These are phyloP conservation scores for Seriola quinqueradiata DNA, from an alignment of 2,113 vertebrate species.

Conservation along the genomic window DNA sequence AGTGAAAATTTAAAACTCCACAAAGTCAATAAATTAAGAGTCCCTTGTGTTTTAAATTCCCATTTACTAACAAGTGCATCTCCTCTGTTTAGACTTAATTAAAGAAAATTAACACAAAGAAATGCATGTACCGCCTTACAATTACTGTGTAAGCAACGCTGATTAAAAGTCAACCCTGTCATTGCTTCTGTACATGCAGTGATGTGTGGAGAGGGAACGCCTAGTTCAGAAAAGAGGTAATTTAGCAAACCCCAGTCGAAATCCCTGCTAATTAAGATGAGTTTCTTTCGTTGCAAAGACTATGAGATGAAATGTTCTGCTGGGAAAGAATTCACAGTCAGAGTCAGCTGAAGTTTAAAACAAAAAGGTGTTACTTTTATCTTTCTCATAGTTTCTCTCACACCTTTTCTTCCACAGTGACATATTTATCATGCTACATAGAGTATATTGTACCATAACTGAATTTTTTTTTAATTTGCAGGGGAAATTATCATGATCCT, in stretches of 20 bases:
- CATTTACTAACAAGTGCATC: slow-evolving; percentile 50
- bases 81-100: slow-evolving; percentile 69
- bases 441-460: too few relatives aligned
- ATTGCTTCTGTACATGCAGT: slow-evolving; percentile 47
- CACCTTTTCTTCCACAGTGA: background rate
- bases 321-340: background rate
- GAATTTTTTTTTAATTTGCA: background rate
- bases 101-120: slow-evolving; percentile 66
- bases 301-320: slow-evolving; percentile 49
- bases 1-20: background rate
- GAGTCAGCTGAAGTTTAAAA: slow-evolving; percentile 41
- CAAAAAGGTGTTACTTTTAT: background rate
- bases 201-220: slow-evolving; percentile 66
- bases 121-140: slow-evolving; percentile 40
- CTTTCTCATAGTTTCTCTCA: background rate
- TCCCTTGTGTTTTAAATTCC: slow-evolving; percentile 22
- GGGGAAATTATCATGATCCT: too few relatives aligned
- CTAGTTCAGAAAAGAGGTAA: slow-evolving; percentile 71
- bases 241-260: slow-evolving; percentile 73
- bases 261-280: slow-evolving; percentile 75
- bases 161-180: slow-evolving; percentile 69
- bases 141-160: slow-evolving; percentile 54
- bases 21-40: slow-evolving; percentile 45
- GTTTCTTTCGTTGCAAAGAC: slow-evolving; percentile 45
- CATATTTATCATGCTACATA: too few relatives aligned